Evolutionary conservation across 35 echinoderm and acorn worm species (phyloP).

Genomic region (Heliocidaris erythrogramma): DNA sequence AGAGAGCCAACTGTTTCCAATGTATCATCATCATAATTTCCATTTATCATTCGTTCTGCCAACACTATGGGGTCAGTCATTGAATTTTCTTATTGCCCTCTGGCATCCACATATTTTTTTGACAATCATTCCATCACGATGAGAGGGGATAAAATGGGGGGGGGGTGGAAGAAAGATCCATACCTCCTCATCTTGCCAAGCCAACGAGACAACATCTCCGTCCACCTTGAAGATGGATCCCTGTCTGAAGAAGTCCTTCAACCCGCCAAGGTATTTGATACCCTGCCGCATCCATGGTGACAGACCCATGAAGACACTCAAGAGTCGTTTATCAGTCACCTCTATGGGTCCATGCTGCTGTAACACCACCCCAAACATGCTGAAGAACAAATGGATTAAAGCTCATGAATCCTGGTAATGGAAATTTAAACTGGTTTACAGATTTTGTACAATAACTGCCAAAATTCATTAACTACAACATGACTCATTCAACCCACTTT

Average conservation of each 20-base stretch:
- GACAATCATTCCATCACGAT: neutral
- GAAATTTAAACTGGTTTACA: neutral
- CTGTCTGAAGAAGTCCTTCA: slow-evolving; percentile 55
- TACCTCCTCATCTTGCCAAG: neutral
- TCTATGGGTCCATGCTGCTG: slow-evolving; percentile 44
- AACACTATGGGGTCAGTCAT: too few species aligned
- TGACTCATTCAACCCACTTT: neutral
- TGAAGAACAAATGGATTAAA: neutral
- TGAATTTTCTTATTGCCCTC: too few species aligned
- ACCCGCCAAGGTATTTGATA: slow-evolving; percentile 62
- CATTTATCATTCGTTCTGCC: too few species aligned
- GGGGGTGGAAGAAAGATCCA: neutral
- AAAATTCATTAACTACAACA: neutral
- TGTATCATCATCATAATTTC: too few species aligned
- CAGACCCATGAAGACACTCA: slow-evolving; percentile 65
- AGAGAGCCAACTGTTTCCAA: too few species aligned
- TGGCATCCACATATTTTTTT: too few species aligned
- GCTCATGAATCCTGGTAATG: neutral
- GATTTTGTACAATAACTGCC: neutral
- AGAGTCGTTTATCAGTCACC: slow-evolving; percentile 46
- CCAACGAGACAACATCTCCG: slow-evolving; percentile 50
- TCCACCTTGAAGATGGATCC: slow-evolving; percentile 19
- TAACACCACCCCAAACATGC: slow-evolving; percentile 49
- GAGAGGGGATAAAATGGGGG: neutral
- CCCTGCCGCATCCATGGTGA: slow-evolving; percentile 53